Evolutionary conservation across 2,113 vertebrate species (phyloP).

Genomic region (Grantiella picta): DNA sequence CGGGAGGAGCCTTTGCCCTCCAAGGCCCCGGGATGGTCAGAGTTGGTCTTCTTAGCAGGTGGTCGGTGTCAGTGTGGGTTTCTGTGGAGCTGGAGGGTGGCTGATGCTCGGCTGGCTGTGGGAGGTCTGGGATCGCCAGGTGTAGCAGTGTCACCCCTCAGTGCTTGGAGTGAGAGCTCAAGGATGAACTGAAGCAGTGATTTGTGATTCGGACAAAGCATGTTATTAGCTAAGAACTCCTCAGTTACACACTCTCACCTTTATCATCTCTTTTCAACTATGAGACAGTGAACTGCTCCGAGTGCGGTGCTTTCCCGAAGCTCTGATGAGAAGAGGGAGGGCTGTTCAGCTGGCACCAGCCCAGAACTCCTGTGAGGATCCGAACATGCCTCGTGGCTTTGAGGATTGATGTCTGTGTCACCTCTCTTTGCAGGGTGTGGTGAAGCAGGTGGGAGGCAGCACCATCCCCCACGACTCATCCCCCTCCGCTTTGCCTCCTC

Average conservation of each 20-base stretch:
- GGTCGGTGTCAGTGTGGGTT: fast-evolving
- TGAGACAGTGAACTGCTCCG: fast-evolving
- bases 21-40: fast-evolving
- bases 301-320: fast-evolving
- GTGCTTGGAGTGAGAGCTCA: no score
- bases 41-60: fast-evolving
- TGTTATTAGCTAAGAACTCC: no score
- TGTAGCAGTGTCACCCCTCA: fast-evolving
- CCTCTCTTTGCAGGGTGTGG: neutral
- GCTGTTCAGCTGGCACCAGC: neutral
- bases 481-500: neutral
- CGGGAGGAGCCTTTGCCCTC: neutral
- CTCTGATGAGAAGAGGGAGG: no score
- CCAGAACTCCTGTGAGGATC: fast-evolving
- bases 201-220: neutral
- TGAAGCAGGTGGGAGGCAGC: conserved; percentile 18
- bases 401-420: fast-evolving
- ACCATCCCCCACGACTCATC: neutral
- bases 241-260: fast-evolving
- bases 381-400: fast-evolving
- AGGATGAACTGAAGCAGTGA: neutral
- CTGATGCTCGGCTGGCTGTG: neutral
- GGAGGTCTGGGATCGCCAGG: fast-evolving
- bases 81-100: neutral
- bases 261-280: neutral